Percentiles rank a stretch among this genome's conserved stretches.
Conservation (phyloP, 1,140 invertebrate species). For the Goniozus legneri region DNA sequence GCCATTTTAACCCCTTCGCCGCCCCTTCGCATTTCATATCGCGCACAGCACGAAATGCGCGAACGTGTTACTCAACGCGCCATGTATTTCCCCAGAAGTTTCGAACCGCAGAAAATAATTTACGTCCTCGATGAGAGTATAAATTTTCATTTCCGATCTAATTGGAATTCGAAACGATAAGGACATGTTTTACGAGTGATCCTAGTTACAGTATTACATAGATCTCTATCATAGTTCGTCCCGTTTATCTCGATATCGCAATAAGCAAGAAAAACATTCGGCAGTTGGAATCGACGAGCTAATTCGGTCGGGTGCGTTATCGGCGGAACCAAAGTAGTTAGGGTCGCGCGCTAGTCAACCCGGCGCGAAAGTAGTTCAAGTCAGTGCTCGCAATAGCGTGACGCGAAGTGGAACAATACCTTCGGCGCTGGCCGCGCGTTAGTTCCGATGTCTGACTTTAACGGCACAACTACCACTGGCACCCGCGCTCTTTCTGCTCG, state of each 20-base stretch:
- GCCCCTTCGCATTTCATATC: too few relatives aligned
- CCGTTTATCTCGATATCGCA: background rate
- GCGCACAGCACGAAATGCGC: too few relatives aligned
- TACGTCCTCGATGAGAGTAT: background rate
- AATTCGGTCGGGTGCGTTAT: background rate
- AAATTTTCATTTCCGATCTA: background rate
- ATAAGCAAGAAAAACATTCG: background rate
- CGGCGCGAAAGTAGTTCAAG: conserved; percentile 12
- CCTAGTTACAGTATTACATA: background rate
- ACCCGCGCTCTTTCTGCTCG: background rate
- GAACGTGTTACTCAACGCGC: too few relatives aligned
- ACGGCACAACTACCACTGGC: background rate
- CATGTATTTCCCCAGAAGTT: too few relatives aligned
- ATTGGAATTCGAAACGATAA: background rate
- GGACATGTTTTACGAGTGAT: background rate
- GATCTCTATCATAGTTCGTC: background rate
- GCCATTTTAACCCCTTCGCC: too few relatives aligned
- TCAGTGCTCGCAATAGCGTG: conserved; percentile 7
- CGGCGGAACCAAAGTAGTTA: background rate
- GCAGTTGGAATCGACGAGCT: background rate
- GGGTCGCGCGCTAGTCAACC: background rate
- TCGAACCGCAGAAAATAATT: too few relatives aligned
- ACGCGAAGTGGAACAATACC: background rate
- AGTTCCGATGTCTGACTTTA: conserved; percentile 6
- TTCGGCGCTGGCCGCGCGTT: conserved; percentile 11